Evolutionary conservation across 2,888 invertebrate genomes (phyloP).

Genomic region (Troides helena): DNA sequence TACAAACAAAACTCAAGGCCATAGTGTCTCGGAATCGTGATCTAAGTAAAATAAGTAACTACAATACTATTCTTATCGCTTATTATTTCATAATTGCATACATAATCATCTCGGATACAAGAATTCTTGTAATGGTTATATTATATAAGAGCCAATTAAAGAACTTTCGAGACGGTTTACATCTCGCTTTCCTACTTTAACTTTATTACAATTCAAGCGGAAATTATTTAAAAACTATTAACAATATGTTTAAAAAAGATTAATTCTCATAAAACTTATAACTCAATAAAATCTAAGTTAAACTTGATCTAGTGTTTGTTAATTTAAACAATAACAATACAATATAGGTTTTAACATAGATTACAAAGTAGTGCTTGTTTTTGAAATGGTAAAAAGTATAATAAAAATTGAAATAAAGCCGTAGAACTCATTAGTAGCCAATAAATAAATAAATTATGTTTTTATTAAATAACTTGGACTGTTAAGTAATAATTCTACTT

Average conservation of each 20-base stretch:
- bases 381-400: no score
- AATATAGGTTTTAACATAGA: no score
- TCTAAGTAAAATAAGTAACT: background rate
- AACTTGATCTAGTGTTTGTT: no score
- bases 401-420: no score
- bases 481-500: constrained; percentile 27
- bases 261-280: background rate
- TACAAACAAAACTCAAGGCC: background rate
- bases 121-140: no score
- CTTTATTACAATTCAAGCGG: background rate
- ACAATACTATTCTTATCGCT: background rate
- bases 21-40: background rate
- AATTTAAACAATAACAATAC: no score
- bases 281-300: no score
- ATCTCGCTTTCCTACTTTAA: background rate
- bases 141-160: background rate
- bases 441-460: background rate
- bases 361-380: no score
- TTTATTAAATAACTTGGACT: background rate
- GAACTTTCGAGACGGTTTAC: background rate
- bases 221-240: background rate
- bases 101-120: background rate
- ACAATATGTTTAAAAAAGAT: background rate
- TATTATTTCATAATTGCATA: background rate
- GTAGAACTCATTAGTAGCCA: no score